Evolutionary conservation across 2,113 vertebrate genomes (phyloP).

Genomic region (Triplophysa siluroides): DNA sequence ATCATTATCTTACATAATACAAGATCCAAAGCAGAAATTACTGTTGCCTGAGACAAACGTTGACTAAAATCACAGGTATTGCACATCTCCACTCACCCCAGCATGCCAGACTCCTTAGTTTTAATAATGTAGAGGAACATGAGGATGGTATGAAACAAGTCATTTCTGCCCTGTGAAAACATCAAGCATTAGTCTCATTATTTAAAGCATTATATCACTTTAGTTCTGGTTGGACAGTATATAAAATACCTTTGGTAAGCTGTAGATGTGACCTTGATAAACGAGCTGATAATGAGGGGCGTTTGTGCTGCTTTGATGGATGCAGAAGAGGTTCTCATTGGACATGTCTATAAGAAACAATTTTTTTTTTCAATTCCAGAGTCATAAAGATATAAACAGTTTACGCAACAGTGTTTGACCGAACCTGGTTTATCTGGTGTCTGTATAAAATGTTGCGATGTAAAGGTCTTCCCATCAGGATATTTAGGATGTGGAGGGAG

Average conservation of each 20-base stretch:
- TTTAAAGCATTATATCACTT: neutral
- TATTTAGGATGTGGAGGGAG: constrained; percentile 95
- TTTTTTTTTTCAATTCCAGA: neutral
- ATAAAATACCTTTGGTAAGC: constrained; percentile 86
- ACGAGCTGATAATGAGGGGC: constrained; percentile 95
- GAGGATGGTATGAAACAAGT: constrained; percentile 94
- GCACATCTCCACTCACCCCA: constrained; percentile 81
- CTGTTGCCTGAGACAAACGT: no score
- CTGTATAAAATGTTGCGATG: constrained; percentile 92
- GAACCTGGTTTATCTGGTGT: constrained; percentile 93
- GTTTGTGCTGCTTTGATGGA: constrained; percentile 90
- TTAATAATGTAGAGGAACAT: constrained; percentile 98
- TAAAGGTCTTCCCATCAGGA: constrained; percentile 95
- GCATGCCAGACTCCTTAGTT: constrained; percentile 94
- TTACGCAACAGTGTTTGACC: neutral
- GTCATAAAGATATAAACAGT: neutral
- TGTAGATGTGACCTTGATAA: constrained; percentile 89
- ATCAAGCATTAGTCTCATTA: constrained; percentile 1
- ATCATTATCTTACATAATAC: neutral
- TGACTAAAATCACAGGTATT: neutral
- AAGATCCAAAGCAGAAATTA: neutral
- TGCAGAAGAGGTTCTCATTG: constrained; percentile 91
- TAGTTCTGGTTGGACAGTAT: neutral
- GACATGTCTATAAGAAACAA: constrained; percentile 76
- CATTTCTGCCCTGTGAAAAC: constrained; percentile 88